Percentiles rank a stretch among this genome's conserved stretches.
These are phyloP conservation scores for Piscicola geometra DNA, from an alignment of 2,888 invertebrate genomes.

Conservation along the genomic window DNA sequence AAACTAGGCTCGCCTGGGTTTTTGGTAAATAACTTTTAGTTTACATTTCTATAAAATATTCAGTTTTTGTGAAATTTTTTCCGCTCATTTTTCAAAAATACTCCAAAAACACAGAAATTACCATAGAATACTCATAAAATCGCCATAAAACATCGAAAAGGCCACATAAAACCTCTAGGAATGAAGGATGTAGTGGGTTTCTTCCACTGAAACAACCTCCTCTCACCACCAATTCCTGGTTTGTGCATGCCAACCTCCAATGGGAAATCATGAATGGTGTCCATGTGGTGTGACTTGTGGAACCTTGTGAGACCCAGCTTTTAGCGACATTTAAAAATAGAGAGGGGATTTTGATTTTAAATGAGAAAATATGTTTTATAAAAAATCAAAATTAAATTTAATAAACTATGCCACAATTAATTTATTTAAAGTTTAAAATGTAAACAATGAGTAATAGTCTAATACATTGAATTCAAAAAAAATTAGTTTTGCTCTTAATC, in stretches of 20 bases:
- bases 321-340: neutral
- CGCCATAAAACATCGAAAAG: neutral
- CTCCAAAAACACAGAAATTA: too few species aligned
- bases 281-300: conserved; percentile 64
- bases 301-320: conserved; percentile 63
- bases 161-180: conserved; percentile 63
- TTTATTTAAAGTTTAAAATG: neutral
- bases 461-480: neutral
- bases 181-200: conserved; percentile 65
- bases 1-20: conserved; percentile 68
- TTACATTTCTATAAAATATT: too few species aligned
- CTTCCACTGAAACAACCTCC: conserved; percentile 57
- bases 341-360: too few species aligned
- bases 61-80: too few species aligned
- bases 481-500: too few species aligned
- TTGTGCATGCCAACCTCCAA: conserved; percentile 63
- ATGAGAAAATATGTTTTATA: too few species aligned
- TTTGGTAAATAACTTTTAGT: too few species aligned
- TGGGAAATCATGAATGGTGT: conserved; percentile 57
- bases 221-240: conserved; percentile 63
- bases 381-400: too few species aligned
- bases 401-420: too few species aligned
- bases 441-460: neutral
- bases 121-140: too few species aligned
- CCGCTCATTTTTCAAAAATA: too few species aligned